Evolutionary conservation across 2,888 invertebrate genomes (phyloP).

Genomic region (Ophion ventricosus): DNA sequence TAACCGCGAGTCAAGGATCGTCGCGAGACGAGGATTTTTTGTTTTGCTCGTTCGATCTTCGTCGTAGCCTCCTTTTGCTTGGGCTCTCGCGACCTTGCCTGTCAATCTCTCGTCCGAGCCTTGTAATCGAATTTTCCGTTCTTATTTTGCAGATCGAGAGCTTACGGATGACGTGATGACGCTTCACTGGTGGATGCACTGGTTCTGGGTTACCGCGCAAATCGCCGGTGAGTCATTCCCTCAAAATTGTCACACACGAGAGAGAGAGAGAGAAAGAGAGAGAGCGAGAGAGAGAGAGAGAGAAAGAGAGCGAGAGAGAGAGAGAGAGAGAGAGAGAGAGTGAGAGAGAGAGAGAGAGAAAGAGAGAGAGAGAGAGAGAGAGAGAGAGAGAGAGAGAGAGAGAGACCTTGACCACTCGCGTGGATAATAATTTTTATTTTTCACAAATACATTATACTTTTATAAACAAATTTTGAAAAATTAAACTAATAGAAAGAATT

Average conservation of each 20-base stretch:
- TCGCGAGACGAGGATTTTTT: not conserved
- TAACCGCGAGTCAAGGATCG: not conserved
- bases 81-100: not conserved
- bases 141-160: slow-evolving; percentile 67
- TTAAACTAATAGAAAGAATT: too few species aligned
- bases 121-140: slow-evolving; percentile 11
- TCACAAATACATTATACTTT: too few species aligned
- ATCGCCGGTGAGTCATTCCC: slow-evolving; percentile 77
- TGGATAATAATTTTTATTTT: too few species aligned
- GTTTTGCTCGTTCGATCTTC: not conserved
- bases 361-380: too few species aligned
- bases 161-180: slow-evolving; percentile 88
- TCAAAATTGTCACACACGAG: not conserved
- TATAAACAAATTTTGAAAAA: too few species aligned
- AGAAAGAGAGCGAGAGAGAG: too few species aligned
- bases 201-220: slow-evolving; percentile 92
- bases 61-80: not conserved
- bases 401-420: too few species aligned
- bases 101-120: not conserved
- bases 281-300: too few species aligned
- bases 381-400: too few species aligned
- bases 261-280: too few species aligned
- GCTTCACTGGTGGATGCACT: slow-evolving; percentile 94
- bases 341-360: too few species aligned
- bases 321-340: too few species aligned